Conservation (phyloP, 2,888 invertebrate species). For the Microctonus aethiopoides region DNA sequence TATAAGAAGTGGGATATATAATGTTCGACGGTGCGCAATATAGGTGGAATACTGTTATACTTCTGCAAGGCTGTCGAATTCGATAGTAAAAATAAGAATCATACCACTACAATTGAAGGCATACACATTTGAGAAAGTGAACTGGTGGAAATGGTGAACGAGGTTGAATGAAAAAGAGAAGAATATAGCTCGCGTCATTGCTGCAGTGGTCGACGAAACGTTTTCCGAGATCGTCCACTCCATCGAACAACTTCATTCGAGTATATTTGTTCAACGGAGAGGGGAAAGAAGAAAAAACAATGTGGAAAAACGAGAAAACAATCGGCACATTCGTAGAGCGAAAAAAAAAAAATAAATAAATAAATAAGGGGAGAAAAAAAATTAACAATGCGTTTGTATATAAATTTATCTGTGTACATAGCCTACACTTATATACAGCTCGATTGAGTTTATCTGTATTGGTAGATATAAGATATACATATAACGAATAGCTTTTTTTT, state of each 20-base stretch:
- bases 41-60: neutral
- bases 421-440: too few relatives aligned
- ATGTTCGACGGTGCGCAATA: neutral
- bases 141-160: neutral
- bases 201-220: conserved; percentile 15
- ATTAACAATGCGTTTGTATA: neutral
- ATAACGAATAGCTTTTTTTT: too few relatives aligned
- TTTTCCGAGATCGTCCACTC: conserved; percentile 25
- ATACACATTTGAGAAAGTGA: conserved; percentile 4
- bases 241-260: conserved; percentile 31
- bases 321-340: conserved; percentile 15
- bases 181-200: conserved; percentile 8
- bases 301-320: conserved; percentile 34
- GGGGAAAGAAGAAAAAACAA: too few relatives aligned
- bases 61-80: neutral
- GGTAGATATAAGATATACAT: too few relatives aligned
- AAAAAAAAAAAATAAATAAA: neutral
- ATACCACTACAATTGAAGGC: neutral
- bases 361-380: neutral
- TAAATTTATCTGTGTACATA: too few relatives aligned
- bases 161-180: conserved; percentile 2
- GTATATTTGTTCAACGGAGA: conserved; percentile 33
- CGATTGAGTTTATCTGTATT: too few relatives aligned
- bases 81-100: neutral
- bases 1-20: neutral